Base-by-base conservation (phyloP, 2,797 vertebrate genomes). In the Eospalax fontanierii region DNA sequence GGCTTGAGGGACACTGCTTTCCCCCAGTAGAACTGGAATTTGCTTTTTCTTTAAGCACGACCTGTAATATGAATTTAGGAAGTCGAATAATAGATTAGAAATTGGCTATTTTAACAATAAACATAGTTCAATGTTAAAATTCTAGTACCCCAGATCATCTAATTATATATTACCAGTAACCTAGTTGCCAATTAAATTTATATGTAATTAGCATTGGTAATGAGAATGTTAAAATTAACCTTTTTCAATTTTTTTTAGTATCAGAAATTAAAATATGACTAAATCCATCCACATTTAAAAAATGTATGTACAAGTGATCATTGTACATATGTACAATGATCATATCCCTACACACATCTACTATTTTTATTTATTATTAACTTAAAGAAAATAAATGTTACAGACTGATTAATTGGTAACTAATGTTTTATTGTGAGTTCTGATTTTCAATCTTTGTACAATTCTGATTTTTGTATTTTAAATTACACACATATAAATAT, bases 131-230 rank as follows among this genome's bases (percentile, higher is more conserved):
- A 9, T 65, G 40, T 90, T 88, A 93, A 73, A 59, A 76, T 65
- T 83, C 33, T 21, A 15, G 74, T 5, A 28, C 1, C 92, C 4
- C 10, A 90, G 88, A 50, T 92, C 21, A 28, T 35, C 10, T 43
- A 90, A 71, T 90, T 89, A 86, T 82, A 59, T 73, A 81, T 90
- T 79, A 18, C 19, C 18, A 54, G n/a, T 92, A 78, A 79, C 30
- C 54, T 22, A 85, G n/a, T 76, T 95, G 78, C 65, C 92, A 74
- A 54, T 26, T 94, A 68, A 46, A 38, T 2, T 94, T 93, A 93
- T 92, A 91, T 80, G 6, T 81, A 26, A 68, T 87, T 92, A 81
- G 54, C 14, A 57, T 80, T 87, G 63, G 22, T 84, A 61, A 83
- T 80, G 68, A 80, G 33, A 93, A 95, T 38, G 33, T 89, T 85